These are phyloP conservation scores for Erynnis tages DNA, from an alignment of 2,888 invertebrate genomes.

Conservation along the genomic window DNA sequence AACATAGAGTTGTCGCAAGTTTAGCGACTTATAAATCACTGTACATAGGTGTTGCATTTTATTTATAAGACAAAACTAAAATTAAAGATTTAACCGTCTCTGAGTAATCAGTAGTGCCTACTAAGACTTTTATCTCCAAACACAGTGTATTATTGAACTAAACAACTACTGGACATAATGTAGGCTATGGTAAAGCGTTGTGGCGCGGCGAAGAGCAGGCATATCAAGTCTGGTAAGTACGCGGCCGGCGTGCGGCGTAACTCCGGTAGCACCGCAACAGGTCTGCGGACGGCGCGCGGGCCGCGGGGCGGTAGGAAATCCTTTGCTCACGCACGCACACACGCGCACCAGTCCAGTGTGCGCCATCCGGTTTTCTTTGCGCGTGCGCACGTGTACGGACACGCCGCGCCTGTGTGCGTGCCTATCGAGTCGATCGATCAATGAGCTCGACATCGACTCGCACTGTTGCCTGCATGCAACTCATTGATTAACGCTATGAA, in stretches of 20 bases:
- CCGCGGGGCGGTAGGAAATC: constrained; percentile 75
- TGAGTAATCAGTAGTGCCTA: too few relatives aligned
- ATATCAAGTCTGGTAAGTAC: constrained; percentile 80
- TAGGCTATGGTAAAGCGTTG: constrained; percentile 33
- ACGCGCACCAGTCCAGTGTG: constrained; percentile 49
- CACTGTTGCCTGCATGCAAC: constrained; percentile 77
- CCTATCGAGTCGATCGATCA: constrained; percentile 77
- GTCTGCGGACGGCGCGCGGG: constrained; percentile 52
- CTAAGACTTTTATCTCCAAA: too few relatives aligned
- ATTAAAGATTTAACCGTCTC: too few relatives aligned
- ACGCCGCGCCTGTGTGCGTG: constrained; percentile 53
- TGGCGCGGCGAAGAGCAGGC: constrained; percentile 58
- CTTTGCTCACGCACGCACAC: constrained; percentile 73
- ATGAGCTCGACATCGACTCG: constrained; percentile 76
- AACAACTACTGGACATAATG: constrained; percentile 12
- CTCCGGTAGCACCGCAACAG: constrained; percentile 81
- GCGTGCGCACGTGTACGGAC: constrained; percentile 57
- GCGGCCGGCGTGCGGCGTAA: constrained; percentile 82
- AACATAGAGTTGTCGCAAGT: too few relatives aligned
- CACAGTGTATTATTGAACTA: background rate
- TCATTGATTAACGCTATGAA: constrained; percentile 81
- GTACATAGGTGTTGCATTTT: too few relatives aligned
- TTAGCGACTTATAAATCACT: too few relatives aligned
- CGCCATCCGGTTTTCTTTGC: constrained; percentile 74
- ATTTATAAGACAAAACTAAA: too few relatives aligned